phyloP scores from a whole-genome alignment of 1,140 invertebrate genomes.

The Pararge aegeria region DNA sequence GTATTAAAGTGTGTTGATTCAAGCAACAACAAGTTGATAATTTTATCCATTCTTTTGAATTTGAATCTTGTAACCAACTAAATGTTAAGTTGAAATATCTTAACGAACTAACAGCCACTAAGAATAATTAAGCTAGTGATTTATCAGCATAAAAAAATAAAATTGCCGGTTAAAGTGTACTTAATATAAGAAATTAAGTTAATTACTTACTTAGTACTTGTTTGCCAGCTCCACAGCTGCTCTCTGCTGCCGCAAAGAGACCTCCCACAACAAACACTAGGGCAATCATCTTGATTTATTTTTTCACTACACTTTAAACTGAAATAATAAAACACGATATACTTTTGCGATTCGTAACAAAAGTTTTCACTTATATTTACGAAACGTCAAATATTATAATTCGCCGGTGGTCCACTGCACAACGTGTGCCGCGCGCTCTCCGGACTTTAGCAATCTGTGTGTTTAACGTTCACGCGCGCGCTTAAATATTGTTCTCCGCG shows the following conservation, averaged over 20 bases:
- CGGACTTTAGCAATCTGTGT: constrained; percentile 62
- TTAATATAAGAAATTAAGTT: neutral
- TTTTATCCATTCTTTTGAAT: too few relatives aligned
- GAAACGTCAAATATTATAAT: constrained; percentile 69
- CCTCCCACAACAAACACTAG: constrained; percentile 76
- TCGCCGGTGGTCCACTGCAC: constrained; percentile 69
- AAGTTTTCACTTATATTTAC: constrained; percentile 72
- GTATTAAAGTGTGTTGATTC: too few relatives aligned
- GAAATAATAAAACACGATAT: constrained; percentile 55
- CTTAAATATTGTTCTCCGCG: constrained; percentile 56
- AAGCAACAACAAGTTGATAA: too few relatives aligned
- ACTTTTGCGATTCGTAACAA: constrained; percentile 75
- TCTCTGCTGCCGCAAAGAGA: constrained; percentile 67
- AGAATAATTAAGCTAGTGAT: too few relatives aligned
- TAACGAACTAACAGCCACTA: too few relatives aligned
- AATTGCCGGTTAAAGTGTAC: too few relatives aligned
- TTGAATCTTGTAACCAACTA: too few relatives aligned
- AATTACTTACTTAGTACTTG: constrained; percentile 67
- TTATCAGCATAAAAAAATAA: too few relatives aligned
- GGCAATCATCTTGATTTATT: constrained; percentile 63
- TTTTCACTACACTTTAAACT: constrained; percentile 71
- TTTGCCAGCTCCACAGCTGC: constrained; percentile 67
- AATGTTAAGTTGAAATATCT: too few relatives aligned
- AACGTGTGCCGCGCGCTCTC: constrained; percentile 71
- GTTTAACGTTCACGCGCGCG: constrained; percentile 33